A percentile compares a stretch with the other conserved stretches of the same genome.
Evolutionary conservation across 1,140 invertebrate genomes (phyloP).

Genomic region (Apis cerana): DNA sequence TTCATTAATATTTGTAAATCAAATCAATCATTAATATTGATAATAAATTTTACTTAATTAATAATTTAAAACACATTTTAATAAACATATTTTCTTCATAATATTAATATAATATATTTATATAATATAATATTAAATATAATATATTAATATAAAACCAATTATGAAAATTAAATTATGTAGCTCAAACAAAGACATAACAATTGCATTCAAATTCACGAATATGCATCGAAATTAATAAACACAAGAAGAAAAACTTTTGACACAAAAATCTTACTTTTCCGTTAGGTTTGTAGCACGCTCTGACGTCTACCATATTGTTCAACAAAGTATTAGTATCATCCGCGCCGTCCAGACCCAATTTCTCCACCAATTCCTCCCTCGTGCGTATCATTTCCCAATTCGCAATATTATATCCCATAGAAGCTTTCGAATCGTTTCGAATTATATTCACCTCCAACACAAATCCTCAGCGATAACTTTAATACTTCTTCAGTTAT

Average conservation of each 20-base stretch:
- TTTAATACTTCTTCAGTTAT: no score
- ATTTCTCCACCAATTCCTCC: conserved; percentile 72
- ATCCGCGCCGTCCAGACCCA: conserved; percentile 70
- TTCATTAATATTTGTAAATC: neutral
- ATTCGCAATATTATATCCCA: conserved; percentile 66
- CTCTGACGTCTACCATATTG: conserved; percentile 81
- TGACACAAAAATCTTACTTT: conserved; percentile 74
- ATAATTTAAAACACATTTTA: neutral
- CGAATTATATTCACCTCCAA: conserved; percentile 1
- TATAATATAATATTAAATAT: neutral
- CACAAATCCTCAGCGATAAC: neutral
- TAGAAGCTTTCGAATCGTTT: conserved; percentile 43
- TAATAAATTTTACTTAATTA: neutral
- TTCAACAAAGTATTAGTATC: conserved; percentile 75
- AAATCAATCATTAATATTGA: neutral
- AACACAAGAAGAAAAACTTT: neutral
- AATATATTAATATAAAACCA: neutral
- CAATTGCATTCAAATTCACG: neutral
- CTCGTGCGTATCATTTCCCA: conserved; percentile 75
- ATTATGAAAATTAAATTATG: neutral
- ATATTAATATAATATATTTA: neutral
- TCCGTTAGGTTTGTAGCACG: conserved; percentile 81
- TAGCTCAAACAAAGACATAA: neutral
- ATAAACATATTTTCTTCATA: no score
- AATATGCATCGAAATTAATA: neutral